Base-by-base conservation (phyloP, 2,888 invertebrate genomes). In the Clitarchus hookeri region DNA sequence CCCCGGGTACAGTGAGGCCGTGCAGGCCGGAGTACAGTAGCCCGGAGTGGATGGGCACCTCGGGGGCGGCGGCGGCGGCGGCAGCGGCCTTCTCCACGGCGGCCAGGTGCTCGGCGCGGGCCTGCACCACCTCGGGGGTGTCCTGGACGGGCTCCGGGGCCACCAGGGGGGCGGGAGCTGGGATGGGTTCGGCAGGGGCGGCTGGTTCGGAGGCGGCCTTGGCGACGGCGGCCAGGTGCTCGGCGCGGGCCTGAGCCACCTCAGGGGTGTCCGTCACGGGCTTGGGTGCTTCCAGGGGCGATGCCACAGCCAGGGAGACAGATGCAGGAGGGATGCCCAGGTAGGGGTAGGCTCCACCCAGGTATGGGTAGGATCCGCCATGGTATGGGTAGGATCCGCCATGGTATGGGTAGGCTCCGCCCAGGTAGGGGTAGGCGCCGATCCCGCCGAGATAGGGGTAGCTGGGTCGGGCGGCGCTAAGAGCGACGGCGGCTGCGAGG, bases 171-270 rank as follows among this genome's bases (percentile, higher is more conserved):
- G 65, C 65, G n/a, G 65, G 65, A 9, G 19, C 65, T 11, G n/a
- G 13, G 0, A 23, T 23, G 65, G 65, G 54, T 13, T 6, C 65
- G 23, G n/a, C 65, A 23, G 65, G 54, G 36, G 44, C 36, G 44
- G 54, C 87, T 6, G 48, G 48, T 8, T 65, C 65, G 8, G 11
- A 11, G 23, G n/a, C 65, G 65, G 84, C 87, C 25, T 91, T 89
- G 79, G 92, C 92, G 89, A 92, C 92, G 44, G 93, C 93, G 86
- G 92, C 92, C 84, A 92, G 91, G 88, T 93, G 93, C 65, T 91
- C 92, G 84, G 92, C 91, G 89, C 92, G 93, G 86, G 93, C 94
- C 80, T 92, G 92, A 84, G 84, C 84, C 44, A 87, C 87, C 83
- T 86, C 87, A 36, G 86, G 84, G 84, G 87, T 86, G 84, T 87